Base-by-base conservation (phyloP, 1,140 invertebrate species). In the Ceratitis capitata region DNA sequence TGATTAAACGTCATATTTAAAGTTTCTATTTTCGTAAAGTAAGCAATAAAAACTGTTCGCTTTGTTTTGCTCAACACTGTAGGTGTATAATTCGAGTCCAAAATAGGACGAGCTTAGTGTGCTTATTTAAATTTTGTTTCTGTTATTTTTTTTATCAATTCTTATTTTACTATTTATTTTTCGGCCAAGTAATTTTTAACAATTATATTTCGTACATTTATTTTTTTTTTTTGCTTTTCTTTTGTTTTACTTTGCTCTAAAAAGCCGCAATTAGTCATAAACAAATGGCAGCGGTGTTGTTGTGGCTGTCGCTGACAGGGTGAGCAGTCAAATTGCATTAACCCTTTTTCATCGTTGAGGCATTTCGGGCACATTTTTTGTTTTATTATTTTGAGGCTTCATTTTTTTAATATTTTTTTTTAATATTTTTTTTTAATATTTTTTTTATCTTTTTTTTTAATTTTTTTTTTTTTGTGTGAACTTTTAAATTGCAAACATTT, bases 231-330 rank as follows among this genome's bases (percentile, higher is more conserved):
- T 78, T 69, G 2, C 14, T 69, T 69, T 35, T 78, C 6, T 1
- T 78, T 78, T 78, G 69, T 78, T 78, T 42, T 45, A 19, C 19
- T 3, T 78, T 39, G 39, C 39, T 78, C 69, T 26, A 42, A 78
- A 78, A 78, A 39, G 42, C n/a, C 42, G 69, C 69, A 78, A 78
- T 78, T 78, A 78, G 69, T 78, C 69, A 47, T 78, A 78, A 78
- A 78, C 69, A 78, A 78, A 78, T 47, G 35, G 51, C 32, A 39
- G 19, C 32, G 69, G 19, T 2, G 64, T 42, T 74, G 35, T 64
- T 74, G 64, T 42, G 64, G 69, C 69, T 78, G 69, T 42, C 69
- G 69, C 69, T 78, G 69, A 3, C 69, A n/a, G n/a, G 35, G 69
- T 78, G 69, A 35, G 39, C 16, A n/a, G 64, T 35, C n/a, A 42